Evolutionary conservation across 2,888 invertebrate genomes (phyloP), one percentile per base, ranked within the genome.

Genomic region (Thymelicus acteon): DNA sequence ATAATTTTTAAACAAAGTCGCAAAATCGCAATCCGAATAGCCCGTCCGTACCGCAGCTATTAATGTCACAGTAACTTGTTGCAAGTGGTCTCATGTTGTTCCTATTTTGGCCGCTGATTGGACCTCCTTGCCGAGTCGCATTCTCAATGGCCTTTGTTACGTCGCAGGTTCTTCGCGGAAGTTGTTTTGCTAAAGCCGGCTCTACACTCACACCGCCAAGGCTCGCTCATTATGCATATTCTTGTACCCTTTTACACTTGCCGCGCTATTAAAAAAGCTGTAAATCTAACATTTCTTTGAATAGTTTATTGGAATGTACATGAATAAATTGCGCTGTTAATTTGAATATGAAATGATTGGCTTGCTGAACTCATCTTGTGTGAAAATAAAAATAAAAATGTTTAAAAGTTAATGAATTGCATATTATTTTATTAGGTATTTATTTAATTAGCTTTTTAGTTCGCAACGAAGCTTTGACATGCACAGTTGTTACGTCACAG

Each of bases 11-110:
- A 40, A 2, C 40, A 15, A 24, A 37, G 15, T 63, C 63, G 49
- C 49, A 49, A 37, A 63, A 49, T 63, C 62, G 62, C 7, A 39
- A 10, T 2, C 37, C 37, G 1, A 63, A 1, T 44, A 0, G 7
- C 65, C 37, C 40, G 65, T n/a, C 7, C 48, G 6, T 2, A 49
- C 48, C 52, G 40, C 40, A 40, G 65, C 65, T 65, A 57, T 65
- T 65, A 19, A 65, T 57, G 65, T 65, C 65, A 57, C 54, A 57
- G 65, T 65, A 65, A 65, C 65, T 40, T 65, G 65, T 65, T 65
- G 58, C n/a, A 58, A 58, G 58, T 65, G 54, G 65, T 57, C 44
- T 57, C 24, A 58, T 58, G 58, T 24, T 62, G 62, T 63, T 65
- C 65, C 65, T 54, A 65, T 65, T 65, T 65, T 65, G 65, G 65